phyloP scores from a whole-genome alignment of 2,888 invertebrate species.

The Melipona bicolor region DNA sequence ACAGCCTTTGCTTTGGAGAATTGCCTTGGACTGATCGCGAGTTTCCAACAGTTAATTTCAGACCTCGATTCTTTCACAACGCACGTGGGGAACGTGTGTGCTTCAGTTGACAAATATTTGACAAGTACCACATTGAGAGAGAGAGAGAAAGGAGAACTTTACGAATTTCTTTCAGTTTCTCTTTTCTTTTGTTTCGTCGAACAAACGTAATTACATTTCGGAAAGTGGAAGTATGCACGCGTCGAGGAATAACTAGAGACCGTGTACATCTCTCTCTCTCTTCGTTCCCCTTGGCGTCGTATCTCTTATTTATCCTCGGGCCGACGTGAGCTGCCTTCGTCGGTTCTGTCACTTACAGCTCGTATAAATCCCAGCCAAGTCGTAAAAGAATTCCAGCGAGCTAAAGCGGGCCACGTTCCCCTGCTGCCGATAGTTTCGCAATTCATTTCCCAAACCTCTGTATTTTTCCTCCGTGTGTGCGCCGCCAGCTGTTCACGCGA shows the following conservation, averaged over 20 bases:
- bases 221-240: conserved; percentile 5
- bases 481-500: conserved; percentile 14
- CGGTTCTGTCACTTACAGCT: conserved; percentile 79
- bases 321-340: conserved; percentile 60
- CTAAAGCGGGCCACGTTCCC: conserved; percentile 61
- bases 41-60: background rate
- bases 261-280: background rate
- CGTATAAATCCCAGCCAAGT: conserved; percentile 78
- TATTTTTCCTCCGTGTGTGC: conserved; percentile 19
- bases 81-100: too few species aligned
- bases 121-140: too few species aligned
- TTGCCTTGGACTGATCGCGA: too few species aligned
- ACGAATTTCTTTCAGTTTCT: too few species aligned
- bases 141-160: too few species aligned
- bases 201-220: background rate
- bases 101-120: too few species aligned
- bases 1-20: background rate
- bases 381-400: conserved; percentile 77
- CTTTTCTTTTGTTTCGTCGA: background rate
- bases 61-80: too few species aligned
- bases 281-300: conserved; percentile 49
- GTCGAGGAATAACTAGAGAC: conserved; percentile 10
- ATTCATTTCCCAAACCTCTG: conserved; percentile 70
- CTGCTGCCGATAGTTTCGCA: conserved; percentile 77
- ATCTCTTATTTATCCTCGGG: conserved; percentile 62